phyloP scores from a whole-genome alignment of 2,113 vertebrate genomes.

The Channa maculata region DNA sequence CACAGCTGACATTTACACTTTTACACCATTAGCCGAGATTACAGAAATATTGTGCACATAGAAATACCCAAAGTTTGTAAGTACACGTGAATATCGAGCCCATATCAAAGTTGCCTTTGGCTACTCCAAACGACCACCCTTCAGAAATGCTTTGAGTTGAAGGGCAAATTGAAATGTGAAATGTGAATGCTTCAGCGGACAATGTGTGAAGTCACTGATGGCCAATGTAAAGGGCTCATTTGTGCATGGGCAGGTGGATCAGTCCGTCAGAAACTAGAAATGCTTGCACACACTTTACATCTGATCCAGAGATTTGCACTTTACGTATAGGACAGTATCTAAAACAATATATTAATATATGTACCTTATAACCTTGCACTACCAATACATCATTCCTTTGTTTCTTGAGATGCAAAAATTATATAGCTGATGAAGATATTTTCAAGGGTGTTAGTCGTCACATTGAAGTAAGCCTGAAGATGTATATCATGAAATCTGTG shows the following conservation, averaged over 20 bases:
- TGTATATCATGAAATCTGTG: constrained; percentile 63
- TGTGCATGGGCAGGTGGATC: constrained; percentile 71
- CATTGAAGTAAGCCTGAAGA: constrained; percentile 65
- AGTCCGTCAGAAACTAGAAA: constrained; percentile 66
- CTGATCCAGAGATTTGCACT: constrained; percentile 83
- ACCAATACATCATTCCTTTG: constrained; percentile 71
- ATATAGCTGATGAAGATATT: constrained; percentile 49
- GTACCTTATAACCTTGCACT: constrained; percentile 82
- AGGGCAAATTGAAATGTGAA: constrained; percentile 26
- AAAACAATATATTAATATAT: constrained; percentile 83
- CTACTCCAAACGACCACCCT: constrained; percentile 3
- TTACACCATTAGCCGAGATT: constrained; percentile 11
- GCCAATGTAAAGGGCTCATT: constrained; percentile 77
- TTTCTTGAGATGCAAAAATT: constrained; percentile 68
- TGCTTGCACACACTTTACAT: constrained; percentile 79
- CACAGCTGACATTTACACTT: constrained; percentile 27
- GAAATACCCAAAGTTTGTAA: constrained; percentile 44
- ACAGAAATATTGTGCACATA: constrained; percentile 37
- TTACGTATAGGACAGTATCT: constrained; percentile 79
- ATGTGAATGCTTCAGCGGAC: constrained; percentile 41
- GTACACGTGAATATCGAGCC: constrained; percentile 10
- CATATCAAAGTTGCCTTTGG: constrained; percentile 10
- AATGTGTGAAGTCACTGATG: constrained; percentile 45
- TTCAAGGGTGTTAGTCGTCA: constrained; percentile 58
- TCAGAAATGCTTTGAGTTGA: constrained; percentile 38